phyloP scores from a whole-genome alignment of 2,888 invertebrate genomes.

The Buathra laborator region DNA sequence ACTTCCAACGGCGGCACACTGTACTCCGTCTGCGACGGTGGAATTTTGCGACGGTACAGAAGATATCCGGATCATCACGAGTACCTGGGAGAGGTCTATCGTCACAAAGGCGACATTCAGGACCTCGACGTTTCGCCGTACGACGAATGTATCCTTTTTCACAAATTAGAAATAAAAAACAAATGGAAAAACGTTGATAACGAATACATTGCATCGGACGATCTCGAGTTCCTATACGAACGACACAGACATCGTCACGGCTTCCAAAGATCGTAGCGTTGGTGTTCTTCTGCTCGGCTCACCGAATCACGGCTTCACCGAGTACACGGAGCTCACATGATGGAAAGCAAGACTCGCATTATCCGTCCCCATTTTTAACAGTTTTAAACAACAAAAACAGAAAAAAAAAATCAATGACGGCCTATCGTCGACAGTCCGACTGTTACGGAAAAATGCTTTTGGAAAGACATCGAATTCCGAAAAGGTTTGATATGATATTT shows the following conservation, averaged over 20 bases:
- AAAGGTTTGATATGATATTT: neutral
- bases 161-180: neutral
- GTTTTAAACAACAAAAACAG: conserved; percentile 13
- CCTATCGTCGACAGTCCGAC: conserved; percentile 27
- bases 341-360: conserved; percentile 59
- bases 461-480: neutral
- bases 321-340: conserved; percentile 86
- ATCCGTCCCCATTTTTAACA: conserved; percentile 65
- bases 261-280: conserved; percentile 85
- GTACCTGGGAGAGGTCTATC: conserved; percentile 85
- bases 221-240: conserved; percentile 49
- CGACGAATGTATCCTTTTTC: conserved; percentile 86
- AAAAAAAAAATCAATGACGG: conserved; percentile 32
- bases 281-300: conserved; percentile 85
- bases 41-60: conserved; percentile 84
- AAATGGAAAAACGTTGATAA: neutral
- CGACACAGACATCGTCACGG: conserved; percentile 84
- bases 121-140: conserved; percentile 86
- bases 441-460: conserved; percentile 9
- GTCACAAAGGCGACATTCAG: conserved; percentile 85
- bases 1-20: conserved; percentile 85
- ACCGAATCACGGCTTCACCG: conserved; percentile 86
- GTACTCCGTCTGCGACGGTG: conserved; percentile 85
- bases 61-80: conserved; percentile 85
- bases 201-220: conserved; percentile 5